phyloP scores from a whole-genome alignment of 2,113 vertebrate genomes.

The Rhabdornis inornatus region DNA sequence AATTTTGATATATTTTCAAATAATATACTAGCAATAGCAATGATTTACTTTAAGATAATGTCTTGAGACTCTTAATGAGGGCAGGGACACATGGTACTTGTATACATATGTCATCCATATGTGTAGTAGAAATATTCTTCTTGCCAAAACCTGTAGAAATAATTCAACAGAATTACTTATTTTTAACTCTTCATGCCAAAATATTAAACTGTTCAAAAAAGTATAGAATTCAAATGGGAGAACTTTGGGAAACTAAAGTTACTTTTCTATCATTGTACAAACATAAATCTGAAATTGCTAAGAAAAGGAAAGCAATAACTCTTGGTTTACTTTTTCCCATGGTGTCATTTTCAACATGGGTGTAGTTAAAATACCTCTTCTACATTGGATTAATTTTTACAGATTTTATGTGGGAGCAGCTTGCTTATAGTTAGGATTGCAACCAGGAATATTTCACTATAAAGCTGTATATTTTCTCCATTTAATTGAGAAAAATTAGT shows the following conservation, averaged over 20 bases:
- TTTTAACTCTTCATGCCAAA: conserved; percentile 5
- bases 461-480: background rate
- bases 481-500: background rate
- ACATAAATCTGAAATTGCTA: background rate
- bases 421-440: background rate
- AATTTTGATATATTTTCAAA: background rate
- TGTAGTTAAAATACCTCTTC: background rate
- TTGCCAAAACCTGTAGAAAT: background rate
- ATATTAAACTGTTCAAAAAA: background rate
- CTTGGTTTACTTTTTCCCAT: conserved; percentile 3
- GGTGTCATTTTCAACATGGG: background rate
- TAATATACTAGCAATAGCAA: background rate
- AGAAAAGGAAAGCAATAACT: background rate
- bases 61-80: background rate
- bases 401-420: background rate
- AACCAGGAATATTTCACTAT: background rate
- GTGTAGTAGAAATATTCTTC: background rate
- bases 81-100: background rate
- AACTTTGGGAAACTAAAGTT: background rate
- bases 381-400: background rate
- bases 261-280: background rate
- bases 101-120: background rate
- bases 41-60: background rate
- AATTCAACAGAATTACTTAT: background rate
- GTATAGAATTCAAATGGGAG: background rate